Evolutionary conservation across 2,888 invertebrate species (phyloP).

Genomic region (Bellardia pandia): DNA sequence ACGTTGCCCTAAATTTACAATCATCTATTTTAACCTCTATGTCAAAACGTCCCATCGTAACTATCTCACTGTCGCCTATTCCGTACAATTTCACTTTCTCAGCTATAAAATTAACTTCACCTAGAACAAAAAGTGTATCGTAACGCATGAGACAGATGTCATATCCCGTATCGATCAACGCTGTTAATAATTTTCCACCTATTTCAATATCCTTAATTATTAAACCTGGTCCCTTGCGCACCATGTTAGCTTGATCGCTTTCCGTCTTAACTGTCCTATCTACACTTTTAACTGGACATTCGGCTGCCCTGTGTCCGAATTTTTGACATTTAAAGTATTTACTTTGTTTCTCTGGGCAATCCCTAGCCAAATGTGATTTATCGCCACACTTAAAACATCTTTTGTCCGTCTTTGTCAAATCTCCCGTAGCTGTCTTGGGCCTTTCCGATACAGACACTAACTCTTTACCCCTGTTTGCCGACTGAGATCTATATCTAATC

Average conservation of each 20-base stretch:
- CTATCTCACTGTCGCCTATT: constrained; percentile 2
- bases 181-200: neutral
- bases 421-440: neutral
- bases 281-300: neutral
- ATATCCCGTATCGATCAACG: constrained; percentile 29
- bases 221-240: neutral
- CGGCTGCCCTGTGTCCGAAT: constrained; percentile 14
- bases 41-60: constrained; percentile 7
- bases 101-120: neutral
- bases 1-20: neutral
- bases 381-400: constrained; percentile 14
- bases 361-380: neutral
- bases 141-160: constrained; percentile 23
- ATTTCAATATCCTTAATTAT: constrained; percentile 5
- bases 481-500: neutral
- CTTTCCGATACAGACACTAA: neutral
- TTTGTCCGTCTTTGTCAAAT: neutral
- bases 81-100: constrained; percentile 9
- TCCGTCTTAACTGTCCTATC: neutral
- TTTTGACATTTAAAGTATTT: constrained; percentile 7
- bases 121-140: neutral
- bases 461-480: neutral
- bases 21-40: neutral
- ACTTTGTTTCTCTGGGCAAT: neutral
- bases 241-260: constrained; percentile 16